Base-by-base conservation (phyloP, 2,888 invertebrate genomes). In the Cyrtodaria siliqua region DNA sequence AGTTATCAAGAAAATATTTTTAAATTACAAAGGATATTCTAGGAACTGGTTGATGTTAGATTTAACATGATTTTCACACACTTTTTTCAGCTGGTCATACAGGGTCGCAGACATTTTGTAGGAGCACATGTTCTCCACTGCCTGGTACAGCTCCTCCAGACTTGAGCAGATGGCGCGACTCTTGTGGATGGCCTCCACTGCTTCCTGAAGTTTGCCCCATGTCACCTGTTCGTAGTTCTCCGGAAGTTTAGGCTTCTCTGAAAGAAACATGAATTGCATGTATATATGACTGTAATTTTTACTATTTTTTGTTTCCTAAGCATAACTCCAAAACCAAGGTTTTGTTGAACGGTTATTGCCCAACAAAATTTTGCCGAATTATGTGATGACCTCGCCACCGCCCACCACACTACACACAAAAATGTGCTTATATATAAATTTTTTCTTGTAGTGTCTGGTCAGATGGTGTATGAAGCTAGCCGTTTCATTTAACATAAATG, bases 61-160 rank as follows among this genome's bases (percentile, higher is more conserved):
- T 92, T 97, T 96, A 1, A 99, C 97, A 92, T 99, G 98, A 53
- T 95, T 95, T 93, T 98, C 97, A 42, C 92, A 93, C 6, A 91
- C 86, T 52, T 84, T 75, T 72, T 96, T 96, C 74, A 99, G 94
- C 93, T 97, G 97, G 66, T 96, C 95, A 93, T 99, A 99, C 18
- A 99, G 94, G 79, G 96, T 96, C 20, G 97, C 96, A 63, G 98
- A 97, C 97, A 98, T 98, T 95, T 98, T 98, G 94, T 98, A 97
- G 92, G 97, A 97, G 94, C 99, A 99, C 96, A 99, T 97, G 94
- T 99, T 98, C 93, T 99, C 99, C 60, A 99, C 99, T 40, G 98
- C 98, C 94, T 98, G 90, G 70, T 92, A 93, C 20, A 93, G 95
- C 92, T 98, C 98, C 94, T 99, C 99, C 75, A 98, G 94, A 1